phyloP scores from a whole-genome alignment of 2,113 vertebrate species.

The Camelus dromedarius region DNA sequence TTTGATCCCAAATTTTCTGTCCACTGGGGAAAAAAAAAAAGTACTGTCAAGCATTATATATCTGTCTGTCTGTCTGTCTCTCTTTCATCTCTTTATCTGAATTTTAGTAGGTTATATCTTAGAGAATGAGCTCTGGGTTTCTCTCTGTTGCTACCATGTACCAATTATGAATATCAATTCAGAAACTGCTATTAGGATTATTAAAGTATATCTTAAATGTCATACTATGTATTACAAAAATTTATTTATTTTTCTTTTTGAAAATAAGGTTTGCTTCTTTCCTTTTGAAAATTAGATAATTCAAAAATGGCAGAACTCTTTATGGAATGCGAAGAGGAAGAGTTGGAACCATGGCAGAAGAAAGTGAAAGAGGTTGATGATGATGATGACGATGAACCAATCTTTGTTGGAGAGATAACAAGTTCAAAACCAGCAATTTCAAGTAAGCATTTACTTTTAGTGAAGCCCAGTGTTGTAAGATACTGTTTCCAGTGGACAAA shows the following conservation, averaged over 20 bases:
- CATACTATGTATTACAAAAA: not conserved
- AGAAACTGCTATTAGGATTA: slow-evolving; percentile 50
- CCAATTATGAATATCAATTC: slow-evolving; percentile 33
- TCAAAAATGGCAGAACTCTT: slow-evolving; percentile 97
- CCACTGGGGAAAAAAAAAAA: slow-evolving; percentile 3
- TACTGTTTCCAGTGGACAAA: not conserved
- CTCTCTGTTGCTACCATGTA: slow-evolving; percentile 1
- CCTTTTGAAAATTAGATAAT: slow-evolving; percentile 72
- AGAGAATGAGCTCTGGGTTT: slow-evolving; percentile 36
- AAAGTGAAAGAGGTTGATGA: slow-evolving; percentile 93
- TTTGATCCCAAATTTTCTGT: slow-evolving; percentile 18
- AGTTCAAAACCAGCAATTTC: slow-evolving; percentile 90
- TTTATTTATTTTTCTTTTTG: slow-evolving; percentile 22
- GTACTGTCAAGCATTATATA: not conserved
- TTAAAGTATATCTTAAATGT: slow-evolving; percentile 47
- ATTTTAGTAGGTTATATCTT: slow-evolving; percentile 10
- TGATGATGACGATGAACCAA: slow-evolving; percentile 94
- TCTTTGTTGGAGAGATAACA: slow-evolving; percentile 97
- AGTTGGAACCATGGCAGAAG: slow-evolving; percentile 98
- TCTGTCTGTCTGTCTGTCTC: not conserved
- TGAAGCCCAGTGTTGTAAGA: slow-evolving; percentile 45
- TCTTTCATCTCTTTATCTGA: not conserved
- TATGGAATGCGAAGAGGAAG: slow-evolving; percentile 99
- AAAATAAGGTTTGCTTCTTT: slow-evolving; percentile 46
- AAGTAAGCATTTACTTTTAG: slow-evolving; percentile 85